Conservation (phyloP, 1,140 invertebrate species). For the Nephotettix cincticeps region DNA sequence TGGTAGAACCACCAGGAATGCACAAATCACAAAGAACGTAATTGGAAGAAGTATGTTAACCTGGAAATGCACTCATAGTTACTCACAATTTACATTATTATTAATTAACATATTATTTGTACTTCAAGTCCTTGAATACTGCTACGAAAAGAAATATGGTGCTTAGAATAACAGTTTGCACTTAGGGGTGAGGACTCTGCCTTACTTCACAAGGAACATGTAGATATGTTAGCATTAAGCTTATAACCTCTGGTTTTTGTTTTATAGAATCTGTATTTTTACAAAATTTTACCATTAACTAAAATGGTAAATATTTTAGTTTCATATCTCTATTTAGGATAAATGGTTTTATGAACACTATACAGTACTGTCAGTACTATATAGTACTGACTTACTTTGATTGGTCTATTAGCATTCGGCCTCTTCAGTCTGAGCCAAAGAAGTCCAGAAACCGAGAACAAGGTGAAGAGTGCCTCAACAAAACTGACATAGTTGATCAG, state of each 20-base stretch:
- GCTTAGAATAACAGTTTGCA: too few species aligned
- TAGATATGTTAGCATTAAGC: too few species aligned
- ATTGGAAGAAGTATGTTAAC: constrained; percentile 74
- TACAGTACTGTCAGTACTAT: constrained; percentile 9
- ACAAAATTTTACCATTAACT: too few species aligned
- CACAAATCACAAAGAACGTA: constrained; percentile 79
- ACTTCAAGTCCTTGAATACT: not conserved
- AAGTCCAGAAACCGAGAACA: constrained; percentile 81
- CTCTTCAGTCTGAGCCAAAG: constrained; percentile 80
- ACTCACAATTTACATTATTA: not conserved
- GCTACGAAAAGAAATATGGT: too few species aligned
- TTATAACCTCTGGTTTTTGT: too few species aligned
- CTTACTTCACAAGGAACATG: too few species aligned
- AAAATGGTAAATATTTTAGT: too few species aligned
- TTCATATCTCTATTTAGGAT: too few species aligned
- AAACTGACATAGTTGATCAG: constrained; percentile 94
- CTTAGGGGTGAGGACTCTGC: too few species aligned
- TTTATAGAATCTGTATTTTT: too few species aligned
- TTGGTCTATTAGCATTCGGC: constrained; percentile 66
- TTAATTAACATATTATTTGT: not conserved
- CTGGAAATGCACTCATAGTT: constrained; percentile 49
- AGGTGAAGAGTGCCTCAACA: constrained; percentile 92
- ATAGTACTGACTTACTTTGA: constrained; percentile 56
- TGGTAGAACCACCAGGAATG: constrained; percentile 80
- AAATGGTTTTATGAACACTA: too few species aligned